These are phyloP conservation scores for Furnarius figulus DNA, from an alignment of 2,113 vertebrate species.

Conservation along the genomic window DNA sequence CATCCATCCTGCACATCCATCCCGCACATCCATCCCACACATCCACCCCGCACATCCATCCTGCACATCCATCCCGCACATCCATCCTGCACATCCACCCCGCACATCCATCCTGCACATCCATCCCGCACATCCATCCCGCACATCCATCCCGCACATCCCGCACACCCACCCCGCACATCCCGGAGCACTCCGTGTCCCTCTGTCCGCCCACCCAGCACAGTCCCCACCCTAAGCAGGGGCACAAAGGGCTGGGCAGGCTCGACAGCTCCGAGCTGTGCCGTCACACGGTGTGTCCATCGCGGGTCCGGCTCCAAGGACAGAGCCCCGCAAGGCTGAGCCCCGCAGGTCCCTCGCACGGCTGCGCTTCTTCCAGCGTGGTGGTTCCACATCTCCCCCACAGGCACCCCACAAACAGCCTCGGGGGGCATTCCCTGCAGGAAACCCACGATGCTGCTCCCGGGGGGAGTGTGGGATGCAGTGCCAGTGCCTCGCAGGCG, in stretches of 20 bases:
- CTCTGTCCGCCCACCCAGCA: background rate
- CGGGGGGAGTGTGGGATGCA: fast-evolving
- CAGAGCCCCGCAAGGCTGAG: background rate
- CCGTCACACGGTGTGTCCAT: fast-evolving
- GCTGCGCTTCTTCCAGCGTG: background rate
- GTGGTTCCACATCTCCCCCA: background rate
- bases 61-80: no score
- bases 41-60: no score
- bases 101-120: no score
- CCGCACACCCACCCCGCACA: no score
- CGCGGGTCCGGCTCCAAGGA: background rate
- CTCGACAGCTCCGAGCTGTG: background rate
- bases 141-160: no score
- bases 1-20: no score
- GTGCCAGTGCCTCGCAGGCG: background rate
- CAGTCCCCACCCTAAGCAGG: no score
- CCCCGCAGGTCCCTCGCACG: fast-evolving
- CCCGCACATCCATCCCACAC: no score
- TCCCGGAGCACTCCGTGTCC: fast-evolving
- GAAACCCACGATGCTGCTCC: background rate
- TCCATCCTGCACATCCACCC: no score
- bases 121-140: no score
- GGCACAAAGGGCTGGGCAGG: fast-evolving
- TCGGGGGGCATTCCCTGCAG: fast-evolving
- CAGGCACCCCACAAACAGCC: fast-evolving